Percentiles rank a stretch among this genome's conserved stretches.
Evolutionary conservation across 2,888 invertebrate species (phyloP).

Genomic region (Corbicula japonica): DNA sequence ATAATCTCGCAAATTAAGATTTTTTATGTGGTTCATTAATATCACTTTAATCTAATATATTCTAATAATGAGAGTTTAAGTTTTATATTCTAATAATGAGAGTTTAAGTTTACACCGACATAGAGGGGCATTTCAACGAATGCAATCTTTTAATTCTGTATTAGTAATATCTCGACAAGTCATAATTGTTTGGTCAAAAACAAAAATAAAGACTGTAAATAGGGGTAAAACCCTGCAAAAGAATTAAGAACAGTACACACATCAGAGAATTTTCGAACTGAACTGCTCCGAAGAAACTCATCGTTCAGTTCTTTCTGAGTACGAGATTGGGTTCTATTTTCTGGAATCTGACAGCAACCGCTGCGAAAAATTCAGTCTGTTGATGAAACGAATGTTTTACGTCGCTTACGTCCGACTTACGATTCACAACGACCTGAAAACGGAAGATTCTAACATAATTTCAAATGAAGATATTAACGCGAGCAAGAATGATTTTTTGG

Average conservation of each 20-base stretch:
- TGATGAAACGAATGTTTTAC: constrained; percentile 22
- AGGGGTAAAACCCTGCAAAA: too few species aligned
- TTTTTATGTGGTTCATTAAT: too few species aligned
- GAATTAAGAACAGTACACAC: background rate
- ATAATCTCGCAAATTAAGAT: too few species aligned
- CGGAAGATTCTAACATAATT: background rate
- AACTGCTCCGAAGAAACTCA: background rate
- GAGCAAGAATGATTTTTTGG: background rate
- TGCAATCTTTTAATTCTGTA: background rate
- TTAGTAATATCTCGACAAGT: too few species aligned
- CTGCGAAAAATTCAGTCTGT: background rate
- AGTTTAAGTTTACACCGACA: constrained; percentile 7
- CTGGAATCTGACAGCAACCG: background rate
- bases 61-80: constrained; percentile 1
- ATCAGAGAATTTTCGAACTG: constrained; percentile 7
- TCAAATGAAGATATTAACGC: background rate
- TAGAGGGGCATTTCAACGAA: background rate
- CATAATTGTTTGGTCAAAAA: too few species aligned
- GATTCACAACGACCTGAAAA: constrained; percentile 9
- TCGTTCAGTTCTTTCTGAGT: background rate
- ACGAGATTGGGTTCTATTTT: background rate
- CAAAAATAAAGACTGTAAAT: too few species aligned
- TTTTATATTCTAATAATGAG: background rate
- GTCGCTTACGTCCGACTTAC: background rate
- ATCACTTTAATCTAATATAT: too few species aligned